phyloP scores from a whole-genome alignment of 2,888 invertebrate species.

The Scaptomyza parva region DNA sequence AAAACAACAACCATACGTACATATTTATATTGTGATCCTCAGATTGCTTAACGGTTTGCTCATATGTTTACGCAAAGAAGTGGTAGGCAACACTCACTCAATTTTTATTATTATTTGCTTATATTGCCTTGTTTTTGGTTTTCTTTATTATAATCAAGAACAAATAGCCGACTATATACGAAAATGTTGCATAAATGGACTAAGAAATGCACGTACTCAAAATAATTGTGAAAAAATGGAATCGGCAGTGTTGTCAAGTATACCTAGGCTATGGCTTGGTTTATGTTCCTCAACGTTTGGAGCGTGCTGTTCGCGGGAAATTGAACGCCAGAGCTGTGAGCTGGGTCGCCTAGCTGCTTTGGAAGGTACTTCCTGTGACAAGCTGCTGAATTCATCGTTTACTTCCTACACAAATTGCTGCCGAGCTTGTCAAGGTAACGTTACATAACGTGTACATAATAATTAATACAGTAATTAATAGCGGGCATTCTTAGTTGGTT shows the following conservation, averaged over 20 bases:
- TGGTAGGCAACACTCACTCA: no score
- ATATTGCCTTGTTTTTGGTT: no score
- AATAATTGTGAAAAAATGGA: constrained; percentile 85
- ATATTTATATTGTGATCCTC: no score
- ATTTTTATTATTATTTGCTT: no score
- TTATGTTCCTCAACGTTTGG: constrained; percentile 88
- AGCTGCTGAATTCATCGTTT: constrained; percentile 62
- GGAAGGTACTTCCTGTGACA: constrained; percentile 78
- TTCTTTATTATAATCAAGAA: constrained; percentile 36
- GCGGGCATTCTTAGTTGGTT: constrained; percentile 84
- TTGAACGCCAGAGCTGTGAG: constrained; percentile 84
- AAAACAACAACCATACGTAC: no score
- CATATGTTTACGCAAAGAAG: no score
- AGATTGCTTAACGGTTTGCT: no score
- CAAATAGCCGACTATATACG: constrained; percentile 79
- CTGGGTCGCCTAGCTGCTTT: constrained; percentile 81
- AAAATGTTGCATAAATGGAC: constrained; percentile 86
- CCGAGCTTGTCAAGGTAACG: constrained; percentile 86
- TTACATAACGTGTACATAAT: background rate
- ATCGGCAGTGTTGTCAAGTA: constrained; percentile 85
- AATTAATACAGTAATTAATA: background rate
- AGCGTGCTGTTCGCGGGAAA: constrained; percentile 87
- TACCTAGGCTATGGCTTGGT: constrained; percentile 87
- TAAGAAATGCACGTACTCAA: constrained; percentile 85
- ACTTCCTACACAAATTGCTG: constrained; percentile 87